Evolutionary conservation across 2,888 invertebrate species (phyloP), one percentile per base, ranked within the genome.

Genomic region (Drosophila infuscata): DNA sequence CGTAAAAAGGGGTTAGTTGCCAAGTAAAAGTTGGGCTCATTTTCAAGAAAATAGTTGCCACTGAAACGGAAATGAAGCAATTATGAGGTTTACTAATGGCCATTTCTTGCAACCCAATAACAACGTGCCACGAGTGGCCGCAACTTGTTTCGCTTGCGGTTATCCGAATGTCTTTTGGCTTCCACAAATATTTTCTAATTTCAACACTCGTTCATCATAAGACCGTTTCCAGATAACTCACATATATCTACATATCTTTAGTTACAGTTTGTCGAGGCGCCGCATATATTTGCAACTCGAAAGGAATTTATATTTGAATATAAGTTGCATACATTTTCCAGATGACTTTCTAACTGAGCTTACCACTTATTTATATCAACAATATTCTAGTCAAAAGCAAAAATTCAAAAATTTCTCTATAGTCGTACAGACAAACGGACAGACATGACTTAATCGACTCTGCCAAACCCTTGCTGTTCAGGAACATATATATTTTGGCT

Each of bases 61-160:
- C 49, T 58, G 63, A 81, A 89, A 92, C 92, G 87, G 63, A 81
- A 89, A 92, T 92, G 87, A 92, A 93, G 92, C 91, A 92, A 92
- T 93, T 93, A 92, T 92, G 88, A 90, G 91, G 92, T 91, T 86
- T 82, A 86, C 91, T 93, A 93, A 93, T 93, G 93, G 91, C 88
- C 90, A 90, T 92, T 91, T 91, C 83, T 88, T 90, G 56, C 51
- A 58, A 54, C 43, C 36, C 49, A 49, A 49, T 46, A 64, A 54
- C 29, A 30, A 70, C 74, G 66, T 49, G 46, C 66, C 72, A 56
- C 43, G 17, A 30, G 29, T 70, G 65, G 70, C 81, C 79, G 65
- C 79, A 81, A 74, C 33, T 74, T 59, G 65, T 41, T 66, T 52
- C 41, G 64, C 56, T 38, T 53, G 11, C 5, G 3, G 38, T 54